phyloP scores from a whole-genome alignment of 1,140 invertebrate species.

The Conus betulinus region DNA sequence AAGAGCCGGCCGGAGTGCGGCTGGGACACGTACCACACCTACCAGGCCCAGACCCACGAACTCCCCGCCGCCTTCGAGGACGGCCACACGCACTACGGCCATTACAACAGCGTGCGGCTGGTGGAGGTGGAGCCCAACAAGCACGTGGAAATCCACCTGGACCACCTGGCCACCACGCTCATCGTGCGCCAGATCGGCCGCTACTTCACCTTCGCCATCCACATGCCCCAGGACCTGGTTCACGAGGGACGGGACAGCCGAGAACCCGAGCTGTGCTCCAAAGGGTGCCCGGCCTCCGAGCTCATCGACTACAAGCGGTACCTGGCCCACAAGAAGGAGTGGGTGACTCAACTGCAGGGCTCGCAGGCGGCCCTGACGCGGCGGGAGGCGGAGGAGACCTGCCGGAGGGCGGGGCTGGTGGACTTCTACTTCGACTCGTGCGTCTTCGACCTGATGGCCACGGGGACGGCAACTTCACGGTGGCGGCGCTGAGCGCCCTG shows the following conservation, averaged over 20 bases:
- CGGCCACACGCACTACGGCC: conserved; percentile 60
- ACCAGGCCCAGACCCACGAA: conserved; percentile 77
- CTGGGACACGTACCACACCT: conserved; percentile 74
- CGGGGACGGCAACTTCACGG: conserved; percentile 75
- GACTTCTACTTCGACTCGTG: conserved; percentile 81
- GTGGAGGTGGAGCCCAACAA: conserved; percentile 62
- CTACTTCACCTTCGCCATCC: conserved; percentile 78
- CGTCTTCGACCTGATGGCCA: conserved; percentile 80
- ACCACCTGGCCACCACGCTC: conserved; percentile 77
- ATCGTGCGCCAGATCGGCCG: conserved; percentile 76
- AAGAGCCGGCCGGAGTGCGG: conserved; percentile 77
- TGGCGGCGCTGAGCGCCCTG: conserved; percentile 76
- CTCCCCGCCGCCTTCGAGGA: conserved; percentile 67
- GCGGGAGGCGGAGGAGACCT: conserved; percentile 67
- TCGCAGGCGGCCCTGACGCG: conserved; percentile 42
- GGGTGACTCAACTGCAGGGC: conserved; percentile 32
- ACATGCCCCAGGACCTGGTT: conserved; percentile 76
- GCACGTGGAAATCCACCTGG: conserved; percentile 78
- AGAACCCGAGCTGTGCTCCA: conserved; percentile 76
- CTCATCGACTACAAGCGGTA: conserved; percentile 74
- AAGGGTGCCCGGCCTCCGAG: conserved; percentile 78
- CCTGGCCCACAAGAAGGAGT: conserved; percentile 57
- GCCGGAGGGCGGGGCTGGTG: conserved; percentile 75
- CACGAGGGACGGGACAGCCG: conserved; percentile 52
- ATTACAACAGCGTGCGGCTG: conserved; percentile 61